phyloP scores from a whole-genome alignment of 2,113 vertebrate genomes.

The Clarias magur region DNA sequence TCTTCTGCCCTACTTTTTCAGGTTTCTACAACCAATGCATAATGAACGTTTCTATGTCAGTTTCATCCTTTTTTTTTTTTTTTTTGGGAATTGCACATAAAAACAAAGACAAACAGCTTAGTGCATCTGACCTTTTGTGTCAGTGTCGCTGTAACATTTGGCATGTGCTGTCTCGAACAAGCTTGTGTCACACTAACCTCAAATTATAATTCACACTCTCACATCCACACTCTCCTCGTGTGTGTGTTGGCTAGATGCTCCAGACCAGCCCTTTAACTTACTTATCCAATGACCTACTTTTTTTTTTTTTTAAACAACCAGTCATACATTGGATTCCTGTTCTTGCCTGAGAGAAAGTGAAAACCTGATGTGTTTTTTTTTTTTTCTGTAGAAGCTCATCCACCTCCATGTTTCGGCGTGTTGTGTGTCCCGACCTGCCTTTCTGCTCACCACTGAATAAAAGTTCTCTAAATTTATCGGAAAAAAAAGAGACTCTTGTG shows the following conservation, averaged over 20 bases:
- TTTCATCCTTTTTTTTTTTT: not conserved
- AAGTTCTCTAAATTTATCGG: no score
- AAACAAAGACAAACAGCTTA: not conserved
- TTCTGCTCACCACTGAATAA: not conserved
- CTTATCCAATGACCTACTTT: not conserved
- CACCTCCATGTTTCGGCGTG: not conserved
- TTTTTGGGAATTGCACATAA: not conserved
- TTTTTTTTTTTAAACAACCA: not conserved
- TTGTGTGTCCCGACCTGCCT: not conserved
- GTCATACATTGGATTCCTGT: not conserved
- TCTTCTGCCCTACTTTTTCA: not conserved
- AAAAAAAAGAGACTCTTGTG: not conserved
- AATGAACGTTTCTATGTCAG: not conserved
- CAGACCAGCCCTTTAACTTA: not conserved
- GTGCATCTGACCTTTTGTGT: not conserved
- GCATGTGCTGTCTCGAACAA: not conserved
- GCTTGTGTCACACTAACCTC: conserved; percentile 45
- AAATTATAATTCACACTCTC: conserved; percentile 4
- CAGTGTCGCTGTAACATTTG: not conserved
- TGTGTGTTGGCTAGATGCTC: not conserved
- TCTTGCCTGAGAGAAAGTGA: not conserved
- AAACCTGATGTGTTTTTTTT: not conserved
- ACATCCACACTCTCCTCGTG: not conserved
- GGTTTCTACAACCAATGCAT: not conserved
- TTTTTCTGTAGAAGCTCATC: not conserved